A percentile compares a stretch with the other conserved stretches of the same genome.
phyloP scores from a whole-genome alignment of 2,797 vertebrate genomes.

The Heterohyrax brucei region DNA sequence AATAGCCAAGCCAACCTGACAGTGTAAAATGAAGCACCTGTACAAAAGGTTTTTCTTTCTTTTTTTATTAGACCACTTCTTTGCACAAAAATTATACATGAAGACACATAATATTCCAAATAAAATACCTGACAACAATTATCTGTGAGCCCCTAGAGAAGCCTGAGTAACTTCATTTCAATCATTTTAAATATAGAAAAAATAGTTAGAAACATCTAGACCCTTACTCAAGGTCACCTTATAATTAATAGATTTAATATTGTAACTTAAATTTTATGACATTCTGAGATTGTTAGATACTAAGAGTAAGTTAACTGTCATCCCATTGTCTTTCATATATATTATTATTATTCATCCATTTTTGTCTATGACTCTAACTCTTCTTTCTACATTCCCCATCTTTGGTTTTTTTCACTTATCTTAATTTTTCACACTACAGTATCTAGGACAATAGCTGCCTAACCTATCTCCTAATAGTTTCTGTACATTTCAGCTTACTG shows the following conservation, averaged over 20 bases:
- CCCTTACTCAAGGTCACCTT: not conserved
- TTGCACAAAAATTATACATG: constrained; percentile 43
- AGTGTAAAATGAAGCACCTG: constrained; percentile 86
- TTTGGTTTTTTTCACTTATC: not conserved
- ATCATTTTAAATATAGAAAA: constrained; percentile 64
- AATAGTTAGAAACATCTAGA: constrained; percentile 60
- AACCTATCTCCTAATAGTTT: not conserved
- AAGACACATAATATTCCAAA: constrained; percentile 61
- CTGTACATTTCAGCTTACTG: not conserved
- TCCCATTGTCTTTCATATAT: constrained; percentile 29
- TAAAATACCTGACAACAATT: constrained; percentile 66
- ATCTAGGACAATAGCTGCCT: not conserved
- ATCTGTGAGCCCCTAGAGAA: not conserved
- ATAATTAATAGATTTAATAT: constrained; percentile 52
- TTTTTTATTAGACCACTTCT: not conserved
- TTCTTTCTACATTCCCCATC: not conserved
- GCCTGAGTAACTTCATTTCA: constrained; percentile 14
- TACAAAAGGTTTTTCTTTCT: constrained; percentile 61
- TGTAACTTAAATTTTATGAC: constrained; percentile 61
- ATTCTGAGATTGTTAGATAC: not conserved
- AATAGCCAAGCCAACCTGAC: constrained; percentile 80
- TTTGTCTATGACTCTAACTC: not conserved
- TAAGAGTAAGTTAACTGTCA: not conserved
- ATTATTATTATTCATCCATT: not conserved
- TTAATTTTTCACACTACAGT: constrained; percentile 7